Conservation (phyloP, 2,888 invertebrate species). For the Drosophila neutralis region DNA sequence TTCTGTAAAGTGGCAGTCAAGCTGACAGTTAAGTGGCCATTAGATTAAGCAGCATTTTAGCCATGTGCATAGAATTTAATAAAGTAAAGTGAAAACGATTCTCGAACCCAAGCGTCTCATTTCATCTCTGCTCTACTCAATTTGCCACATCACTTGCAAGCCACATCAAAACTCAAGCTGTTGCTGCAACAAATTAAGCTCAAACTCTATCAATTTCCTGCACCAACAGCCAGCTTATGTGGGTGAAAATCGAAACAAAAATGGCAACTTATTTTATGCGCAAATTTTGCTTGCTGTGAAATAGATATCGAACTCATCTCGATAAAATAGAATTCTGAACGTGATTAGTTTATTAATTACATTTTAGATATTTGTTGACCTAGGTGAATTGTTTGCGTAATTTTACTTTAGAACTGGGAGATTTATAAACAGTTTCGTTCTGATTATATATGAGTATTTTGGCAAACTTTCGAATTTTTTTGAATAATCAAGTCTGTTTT, state of each 20-base stretch:
- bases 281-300: neutral
- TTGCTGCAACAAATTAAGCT: slow-evolving; percentile 21
- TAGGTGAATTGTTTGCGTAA: neutral
- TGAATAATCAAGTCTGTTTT: neutral
- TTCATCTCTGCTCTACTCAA: neutral
- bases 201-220: neutral
- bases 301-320: neutral
- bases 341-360: no score
- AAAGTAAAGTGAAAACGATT: slow-evolving; percentile 53
- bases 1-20: slow-evolving; percentile 51
- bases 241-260: neutral
- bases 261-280: neutral
- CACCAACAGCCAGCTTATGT: slow-evolving; percentile 1
- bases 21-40: slow-evolving; percentile 37
- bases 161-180: slow-evolving; percentile 3
- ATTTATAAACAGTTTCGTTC: neutral
- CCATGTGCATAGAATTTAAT: slow-evolving; percentile 58
- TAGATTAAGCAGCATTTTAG: slow-evolving; percentile 50
- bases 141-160: slow-evolving; percentile 4
- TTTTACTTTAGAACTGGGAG: neutral
- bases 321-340: neutral
- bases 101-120: slow-evolving; percentile 9
- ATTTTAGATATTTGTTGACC: neutral
- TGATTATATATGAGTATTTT: neutral
- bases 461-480: neutral